Evolutionary conservation across 1,140 invertebrate species (phyloP), one percentile per base, ranked within the genome.

Genomic region (Atopsyche davidsoni): DNA sequence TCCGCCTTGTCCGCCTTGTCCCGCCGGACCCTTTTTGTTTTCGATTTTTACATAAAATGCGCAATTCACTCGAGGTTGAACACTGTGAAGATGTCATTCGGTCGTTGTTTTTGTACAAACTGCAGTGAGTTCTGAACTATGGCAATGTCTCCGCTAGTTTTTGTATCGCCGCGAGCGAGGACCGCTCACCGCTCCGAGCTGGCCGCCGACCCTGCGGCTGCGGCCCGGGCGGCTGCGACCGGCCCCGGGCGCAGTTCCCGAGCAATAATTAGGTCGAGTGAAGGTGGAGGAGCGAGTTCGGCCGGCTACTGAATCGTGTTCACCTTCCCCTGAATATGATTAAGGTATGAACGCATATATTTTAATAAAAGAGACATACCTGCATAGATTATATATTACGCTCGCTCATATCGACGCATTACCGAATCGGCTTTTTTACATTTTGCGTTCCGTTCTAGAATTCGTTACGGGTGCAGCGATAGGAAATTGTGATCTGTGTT

Each of bases 401-500:
- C 17, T 39, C 3, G 36, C 36, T 16, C n/a, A 39, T 13, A 39
- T 17, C 24, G n/a, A 10, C 36, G 36, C 34, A 36, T 17, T 13
- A 39, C 19, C 19, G 19, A 17, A 17, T 39, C 7, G 36, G 14
- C 18, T 39, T n/a, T n/a, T n/a, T n/a, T 39, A 3, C 36, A 17
- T 39, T 10, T 17, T 39, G 14, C 11, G 13, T 40, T 40, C 19
- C 19, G 46, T 48, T 48, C 31, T 11, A 7, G 34, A 36, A 38
- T 46, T 36, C 38, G 38, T 46, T 13, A 46, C 46, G 40, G 53
- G 46, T 51, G 47, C 46, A 55, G 38, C 46, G 40, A 50, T 53
- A 53, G 47, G 36, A 40, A 55, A 55, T 45, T 55, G 53, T 55
- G 53, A 55, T 55, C 47, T 50, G 53, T 55, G 53, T 55, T 55